Evolutionary conservation across 1,140 invertebrate genomes (phyloP).

Genomic region (Apis laboriosa): DNA sequence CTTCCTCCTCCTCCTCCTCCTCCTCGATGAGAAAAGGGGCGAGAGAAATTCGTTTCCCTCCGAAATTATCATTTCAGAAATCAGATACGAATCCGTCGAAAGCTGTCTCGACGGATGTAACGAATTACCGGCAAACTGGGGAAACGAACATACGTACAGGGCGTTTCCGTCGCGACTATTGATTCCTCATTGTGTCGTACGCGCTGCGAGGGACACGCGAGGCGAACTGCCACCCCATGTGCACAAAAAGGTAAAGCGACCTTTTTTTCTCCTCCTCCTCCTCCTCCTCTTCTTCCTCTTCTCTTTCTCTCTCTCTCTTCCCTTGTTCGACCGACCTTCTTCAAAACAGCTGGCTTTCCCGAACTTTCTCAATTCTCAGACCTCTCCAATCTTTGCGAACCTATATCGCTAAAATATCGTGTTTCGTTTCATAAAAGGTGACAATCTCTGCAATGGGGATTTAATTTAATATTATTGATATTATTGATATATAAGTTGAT

Average conservation of each 20-base stretch:
- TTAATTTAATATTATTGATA: too few species aligned
- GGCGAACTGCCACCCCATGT: slow-evolving; percentile 8
- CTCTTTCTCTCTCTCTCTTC: background rate
- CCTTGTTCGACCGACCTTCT: background rate
- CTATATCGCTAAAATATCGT: background rate
- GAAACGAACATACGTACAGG: slow-evolving; percentile 48
- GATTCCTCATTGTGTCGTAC: slow-evolving; percentile 62
- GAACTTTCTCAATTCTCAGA: slow-evolving; percentile 24
- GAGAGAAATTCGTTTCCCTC: background rate
- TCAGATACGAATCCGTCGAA: slow-evolving; percentile 62
- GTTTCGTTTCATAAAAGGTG: too few species aligned
- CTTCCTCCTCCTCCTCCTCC: too few species aligned
- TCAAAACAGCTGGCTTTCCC: slow-evolving; percentile 29
- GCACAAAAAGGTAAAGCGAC: slow-evolving; percentile 9
- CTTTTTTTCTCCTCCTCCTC: background rate
- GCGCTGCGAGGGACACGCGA: slow-evolving; percentile 51
- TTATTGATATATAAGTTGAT: too few species aligned
- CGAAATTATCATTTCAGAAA: slow-evolving; percentile 61
- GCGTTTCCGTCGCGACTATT: slow-evolving; percentile 60
- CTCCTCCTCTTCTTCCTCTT: too few species aligned
- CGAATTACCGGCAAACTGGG: slow-evolving; percentile 53
- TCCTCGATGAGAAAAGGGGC: too few species aligned
- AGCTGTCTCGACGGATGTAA: slow-evolving; percentile 26
- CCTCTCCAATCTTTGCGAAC: background rate
- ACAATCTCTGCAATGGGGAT: too few species aligned